Evolutionary conservation across 2,113 vertebrate genomes (phyloP).

Genomic region (Oryzias javanicus): DNA sequence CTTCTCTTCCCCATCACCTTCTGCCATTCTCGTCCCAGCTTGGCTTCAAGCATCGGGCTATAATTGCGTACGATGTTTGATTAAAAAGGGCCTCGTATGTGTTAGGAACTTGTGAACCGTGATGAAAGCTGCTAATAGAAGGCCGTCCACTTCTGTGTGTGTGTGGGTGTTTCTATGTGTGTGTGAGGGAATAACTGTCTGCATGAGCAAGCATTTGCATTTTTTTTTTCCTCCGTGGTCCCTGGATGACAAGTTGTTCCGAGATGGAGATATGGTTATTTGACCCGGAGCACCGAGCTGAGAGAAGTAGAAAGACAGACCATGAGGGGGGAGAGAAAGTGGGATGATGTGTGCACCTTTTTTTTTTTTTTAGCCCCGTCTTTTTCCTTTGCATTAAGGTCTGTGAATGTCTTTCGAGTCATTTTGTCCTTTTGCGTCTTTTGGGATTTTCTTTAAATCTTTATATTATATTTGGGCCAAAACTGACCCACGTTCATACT

Average conservation of each 20-base stretch:
- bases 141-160: conserved; percentile 13
- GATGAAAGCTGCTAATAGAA: conserved; percentile 42
- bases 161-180: conserved; percentile 3
- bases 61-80: conserved; percentile 48
- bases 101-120: conserved; percentile 39
- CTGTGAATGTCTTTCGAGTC: conserved; percentile 23
- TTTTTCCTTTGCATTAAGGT: conserved; percentile 38
- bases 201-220: conserved; percentile 37
- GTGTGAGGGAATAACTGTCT: conserved; percentile 7
- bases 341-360: conserved; percentile 17
- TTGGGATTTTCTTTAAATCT: not conserved
- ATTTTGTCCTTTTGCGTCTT: conserved; percentile 13
- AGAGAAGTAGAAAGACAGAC: conserved; percentile 57
- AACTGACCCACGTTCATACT: no score
- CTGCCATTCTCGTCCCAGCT: conserved; percentile 31
- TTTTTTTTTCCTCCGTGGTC: conserved; percentile 21
- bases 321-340: conserved; percentile 22
- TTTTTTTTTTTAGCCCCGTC: conserved; percentile 38
- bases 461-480: not conserved
- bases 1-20: conserved; percentile 21
- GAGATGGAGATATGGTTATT: conserved; percentile 70
- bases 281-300: conserved; percentile 62
- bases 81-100: conserved; percentile 44
- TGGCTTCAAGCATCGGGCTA: conserved; percentile 16
- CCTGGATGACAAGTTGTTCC: conserved; percentile 56